A percentile compares a stretch with the other conserved stretches of the same genome.
Evolutionary conservation across 2,888 invertebrate genomes (phyloP).

Genomic region (Allolobophora icterica): DNA sequence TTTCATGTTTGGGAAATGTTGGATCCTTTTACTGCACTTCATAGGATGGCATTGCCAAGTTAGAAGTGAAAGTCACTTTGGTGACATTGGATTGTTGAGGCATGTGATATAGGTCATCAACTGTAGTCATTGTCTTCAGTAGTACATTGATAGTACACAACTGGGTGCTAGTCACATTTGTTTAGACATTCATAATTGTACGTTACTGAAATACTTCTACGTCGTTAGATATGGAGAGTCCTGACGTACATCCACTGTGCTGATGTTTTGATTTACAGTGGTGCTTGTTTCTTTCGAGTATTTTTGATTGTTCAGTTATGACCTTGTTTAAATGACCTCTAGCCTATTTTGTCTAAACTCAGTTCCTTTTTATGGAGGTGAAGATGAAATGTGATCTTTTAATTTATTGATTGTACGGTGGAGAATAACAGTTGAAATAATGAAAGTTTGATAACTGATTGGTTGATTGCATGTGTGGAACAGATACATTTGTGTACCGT

Average conservation of each 20-base stretch:
- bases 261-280: not conserved
- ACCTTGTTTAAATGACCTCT: not conserved
- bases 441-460: no score
- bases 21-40: not conserved
- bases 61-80: not conserved
- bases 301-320: not conserved
- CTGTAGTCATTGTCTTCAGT: not conserved
- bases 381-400: not conserved
- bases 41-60: not conserved
- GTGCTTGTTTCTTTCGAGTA: conserved; percentile 9
- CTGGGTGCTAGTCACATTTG: not conserved
- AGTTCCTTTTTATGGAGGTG: not conserved
- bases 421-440: not conserved
- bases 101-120: not conserved
- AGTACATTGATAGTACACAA: not conserved
- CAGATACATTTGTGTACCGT: not conserved
- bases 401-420: not conserved
- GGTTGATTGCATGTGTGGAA: not conserved
- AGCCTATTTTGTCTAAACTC: not conserved
- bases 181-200: not conserved
- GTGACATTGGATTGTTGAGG: not conserved
- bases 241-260: not conserved
- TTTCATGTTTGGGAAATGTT: not conserved
- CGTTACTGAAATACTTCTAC: not conserved
- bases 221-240: not conserved